phyloP scores from a whole-genome alignment of 2,888 invertebrate genomes.

The Cenopis cana region DNA sequence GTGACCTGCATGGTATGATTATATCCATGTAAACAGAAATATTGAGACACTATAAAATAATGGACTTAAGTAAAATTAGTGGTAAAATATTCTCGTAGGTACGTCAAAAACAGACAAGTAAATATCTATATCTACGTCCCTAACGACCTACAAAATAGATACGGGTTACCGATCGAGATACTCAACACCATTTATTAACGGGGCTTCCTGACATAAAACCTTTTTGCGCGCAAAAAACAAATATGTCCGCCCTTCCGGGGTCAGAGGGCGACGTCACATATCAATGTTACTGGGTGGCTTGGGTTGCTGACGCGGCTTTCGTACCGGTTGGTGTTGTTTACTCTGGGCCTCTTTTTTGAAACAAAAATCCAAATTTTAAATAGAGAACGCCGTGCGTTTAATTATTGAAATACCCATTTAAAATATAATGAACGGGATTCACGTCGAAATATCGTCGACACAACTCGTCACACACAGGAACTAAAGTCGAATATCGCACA shows the following conservation, averaged over 20 bases:
- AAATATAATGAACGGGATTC: no score
- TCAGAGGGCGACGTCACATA: conserved; percentile 19
- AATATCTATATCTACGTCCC: neutral
- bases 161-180: conserved; percentile 12
- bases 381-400: no score
- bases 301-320: conserved; percentile 8
- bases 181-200: conserved; percentile 39
- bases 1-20: no score
- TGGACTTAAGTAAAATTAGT: no score
- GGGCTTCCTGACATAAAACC: conserved; percentile 35
- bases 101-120: neutral
- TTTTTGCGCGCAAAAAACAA: conserved; percentile 40
- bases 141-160: conserved; percentile 2
- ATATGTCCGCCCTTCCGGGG: conserved; percentile 39
- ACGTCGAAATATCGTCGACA: no score
- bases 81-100: no score
- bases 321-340: neutral
- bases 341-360: neutral
- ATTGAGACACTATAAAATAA: no score
- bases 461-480: no score
- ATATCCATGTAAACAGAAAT: no score
- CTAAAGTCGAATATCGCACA: no score
- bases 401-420: no score
- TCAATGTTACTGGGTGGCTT: conserved; percentile 20
- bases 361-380: no score